phyloP scores from a whole-genome alignment of 2,113 vertebrate genomes.

The Gorilla gorilla region DNA sequence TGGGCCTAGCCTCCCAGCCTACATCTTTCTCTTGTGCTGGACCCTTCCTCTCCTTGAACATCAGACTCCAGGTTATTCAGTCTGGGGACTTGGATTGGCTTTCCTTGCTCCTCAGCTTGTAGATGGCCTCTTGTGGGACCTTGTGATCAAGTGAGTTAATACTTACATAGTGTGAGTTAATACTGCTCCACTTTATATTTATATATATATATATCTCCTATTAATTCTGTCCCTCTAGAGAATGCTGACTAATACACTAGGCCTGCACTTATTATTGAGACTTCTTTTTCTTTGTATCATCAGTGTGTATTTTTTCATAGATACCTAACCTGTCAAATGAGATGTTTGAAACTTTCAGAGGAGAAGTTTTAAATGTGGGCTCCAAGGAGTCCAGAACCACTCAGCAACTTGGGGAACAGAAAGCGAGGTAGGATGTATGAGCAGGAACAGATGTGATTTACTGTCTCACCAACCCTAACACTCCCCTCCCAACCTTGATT shows the following conservation, averaged over 20 bases:
- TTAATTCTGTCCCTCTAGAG: too few species aligned
- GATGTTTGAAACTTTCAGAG: neutral
- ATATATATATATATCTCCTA: too few species aligned
- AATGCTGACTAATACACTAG: neutral
- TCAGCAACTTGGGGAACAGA: neutral
- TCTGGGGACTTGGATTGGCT: too few species aligned
- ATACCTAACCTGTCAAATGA: neutral
- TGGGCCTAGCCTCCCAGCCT: too few species aligned
- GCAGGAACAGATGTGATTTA: accelerated
- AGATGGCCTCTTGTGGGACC: too few species aligned
- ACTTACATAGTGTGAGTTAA: too few species aligned
- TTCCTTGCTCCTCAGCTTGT: too few species aligned
- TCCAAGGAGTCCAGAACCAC: neutral
- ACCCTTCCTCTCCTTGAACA: too few species aligned
- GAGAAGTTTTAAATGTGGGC: neutral
- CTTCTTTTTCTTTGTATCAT: neutral
- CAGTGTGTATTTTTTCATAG: neutral
- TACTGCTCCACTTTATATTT: too few species aligned
- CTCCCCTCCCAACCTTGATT: neutral
- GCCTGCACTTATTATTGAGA: neutral
- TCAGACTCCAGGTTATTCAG: too few species aligned
- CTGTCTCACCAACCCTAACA: neutral
- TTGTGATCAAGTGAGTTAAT: too few species aligned
- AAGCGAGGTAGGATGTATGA: neutral
- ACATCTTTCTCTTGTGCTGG: too few species aligned